These are phyloP conservation scores for Drosophila testacea DNA, from an alignment of 2,888 invertebrate species.

Conservation along the genomic window DNA sequence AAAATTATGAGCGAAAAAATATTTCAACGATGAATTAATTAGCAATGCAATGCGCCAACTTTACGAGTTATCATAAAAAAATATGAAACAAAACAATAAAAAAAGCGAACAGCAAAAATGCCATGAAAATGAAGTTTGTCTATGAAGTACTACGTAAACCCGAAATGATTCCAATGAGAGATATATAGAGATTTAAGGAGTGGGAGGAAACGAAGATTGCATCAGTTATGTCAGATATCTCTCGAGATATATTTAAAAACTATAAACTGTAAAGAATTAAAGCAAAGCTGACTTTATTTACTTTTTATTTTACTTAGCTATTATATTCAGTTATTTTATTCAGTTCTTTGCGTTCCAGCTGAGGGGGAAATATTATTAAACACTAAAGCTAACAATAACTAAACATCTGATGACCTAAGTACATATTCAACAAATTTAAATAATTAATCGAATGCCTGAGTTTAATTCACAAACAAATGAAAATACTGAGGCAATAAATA, in stretches of 20 bases:
- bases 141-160: conserved; percentile 1
- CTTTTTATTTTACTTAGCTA: not conserved
- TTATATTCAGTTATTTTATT: not conserved
- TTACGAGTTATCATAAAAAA: conserved; percentile 36
- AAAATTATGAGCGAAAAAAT: conserved; percentile 42
- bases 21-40: conserved; percentile 70
- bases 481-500: not conserved
- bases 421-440: not conserved
- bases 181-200: not conserved
- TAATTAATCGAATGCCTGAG: conserved; percentile 2
- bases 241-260: not conserved
- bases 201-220: not conserved
- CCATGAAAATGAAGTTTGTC: conserved; percentile 5
- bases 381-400: no score
- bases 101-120: not conserved
- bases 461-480: not conserved
- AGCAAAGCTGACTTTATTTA: not conserved
- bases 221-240: not conserved
- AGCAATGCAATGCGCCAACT: conserved; percentile 54
- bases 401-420: no score
- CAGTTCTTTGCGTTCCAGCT: not conserved
- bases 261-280: not conserved
- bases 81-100: not conserved
- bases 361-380: not conserved
- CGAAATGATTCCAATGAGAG: conserved; percentile 9